A percentile compares a stretch with the other conserved stretches of the same genome.
Evolutionary conservation across 2,888 invertebrate genomes (phyloP).

Genomic region (Aleiodes alternator): DNA sequence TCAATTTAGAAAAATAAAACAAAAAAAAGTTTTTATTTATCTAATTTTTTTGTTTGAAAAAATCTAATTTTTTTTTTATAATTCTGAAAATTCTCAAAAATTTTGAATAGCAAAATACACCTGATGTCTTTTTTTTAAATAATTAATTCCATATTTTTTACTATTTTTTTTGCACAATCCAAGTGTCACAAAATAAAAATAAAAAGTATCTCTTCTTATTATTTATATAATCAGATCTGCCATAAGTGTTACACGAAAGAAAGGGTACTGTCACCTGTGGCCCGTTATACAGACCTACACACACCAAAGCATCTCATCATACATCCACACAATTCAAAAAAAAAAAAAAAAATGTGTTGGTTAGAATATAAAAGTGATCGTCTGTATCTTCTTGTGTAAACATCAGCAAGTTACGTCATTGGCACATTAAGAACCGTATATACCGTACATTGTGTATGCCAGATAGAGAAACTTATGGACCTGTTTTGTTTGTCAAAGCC

Average conservation of each 20-base stretch:
- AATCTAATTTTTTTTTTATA: neutral
- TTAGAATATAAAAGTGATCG: conserved; percentile 47
- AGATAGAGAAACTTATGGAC: conserved; percentile 23
- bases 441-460: neutral
- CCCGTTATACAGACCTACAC: conserved; percentile 3
- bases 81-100: no score
- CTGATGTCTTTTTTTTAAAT: no score
- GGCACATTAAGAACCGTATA: conserved; percentile 29
- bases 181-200: neutral
- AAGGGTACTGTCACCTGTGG: conserved; percentile 34
- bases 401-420: conserved; percentile 60
- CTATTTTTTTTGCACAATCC: no score
- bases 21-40: conserved; percentile 1
- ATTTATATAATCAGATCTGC: conserved; percentile 16
- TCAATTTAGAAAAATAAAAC: conserved; percentile 1
- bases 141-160: no score
- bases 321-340: neutral
- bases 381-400: conserved; percentile 63
- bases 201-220: conserved; percentile 6
- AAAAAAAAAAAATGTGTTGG: neutral
- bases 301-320: neutral
- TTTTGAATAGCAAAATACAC: no score
- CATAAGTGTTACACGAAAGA: conserved; percentile 12
- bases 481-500: conserved; percentile 9
- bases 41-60: no score